Conservation (phyloP, 2,888 invertebrate species). For the Rhabditoides inermis region DNA sequence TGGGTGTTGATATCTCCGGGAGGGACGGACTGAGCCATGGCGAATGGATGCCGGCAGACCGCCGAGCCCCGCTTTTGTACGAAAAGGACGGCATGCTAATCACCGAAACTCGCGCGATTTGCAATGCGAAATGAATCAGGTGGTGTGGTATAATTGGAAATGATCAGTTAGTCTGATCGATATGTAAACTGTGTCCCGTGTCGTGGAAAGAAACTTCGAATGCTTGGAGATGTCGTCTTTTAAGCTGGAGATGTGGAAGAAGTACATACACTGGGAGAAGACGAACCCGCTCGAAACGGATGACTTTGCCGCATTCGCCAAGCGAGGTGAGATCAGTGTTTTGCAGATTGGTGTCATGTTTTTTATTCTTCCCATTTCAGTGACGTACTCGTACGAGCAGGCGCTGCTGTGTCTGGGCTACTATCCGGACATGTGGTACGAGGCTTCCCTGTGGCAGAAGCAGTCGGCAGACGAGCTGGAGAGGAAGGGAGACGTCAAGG, state of each 20-base stretch:
- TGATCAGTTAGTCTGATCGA: too few relatives aligned
- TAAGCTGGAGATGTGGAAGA: constrained; percentile 91
- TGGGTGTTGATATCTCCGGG: too few relatives aligned
- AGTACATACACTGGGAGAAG: constrained; percentile 93
- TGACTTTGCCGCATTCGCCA: constrained; percentile 82
- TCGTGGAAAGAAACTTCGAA: too few relatives aligned
- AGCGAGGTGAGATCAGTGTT: constrained; percentile 59
- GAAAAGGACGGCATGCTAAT: too few relatives aligned
- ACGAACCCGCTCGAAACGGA: constrained; percentile 90
- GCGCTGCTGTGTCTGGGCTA: constrained; percentile 88
- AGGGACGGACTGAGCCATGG: too few relatives aligned
- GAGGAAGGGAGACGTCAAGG: constrained; percentile 59
- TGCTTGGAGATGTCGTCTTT: too few relatives aligned
- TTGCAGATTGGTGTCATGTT: background rate
- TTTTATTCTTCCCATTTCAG: constrained; percentile 55
- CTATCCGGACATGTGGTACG: constrained; percentile 98
- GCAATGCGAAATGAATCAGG: too few relatives aligned
- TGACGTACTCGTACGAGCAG: constrained; percentile 97
- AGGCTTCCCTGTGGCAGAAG: constrained; percentile 91
- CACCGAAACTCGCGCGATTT: too few relatives aligned
- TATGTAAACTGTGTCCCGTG: too few relatives aligned
- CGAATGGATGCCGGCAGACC: too few relatives aligned
- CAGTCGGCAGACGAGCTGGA: constrained; percentile 82
- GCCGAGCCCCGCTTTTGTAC: too few relatives aligned
- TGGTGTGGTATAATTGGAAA: too few relatives aligned